These are phyloP conservation scores for Rhyacophila evoluta DNA, from an alignment of 2,888 invertebrate genomes.

Conservation along the genomic window DNA sequence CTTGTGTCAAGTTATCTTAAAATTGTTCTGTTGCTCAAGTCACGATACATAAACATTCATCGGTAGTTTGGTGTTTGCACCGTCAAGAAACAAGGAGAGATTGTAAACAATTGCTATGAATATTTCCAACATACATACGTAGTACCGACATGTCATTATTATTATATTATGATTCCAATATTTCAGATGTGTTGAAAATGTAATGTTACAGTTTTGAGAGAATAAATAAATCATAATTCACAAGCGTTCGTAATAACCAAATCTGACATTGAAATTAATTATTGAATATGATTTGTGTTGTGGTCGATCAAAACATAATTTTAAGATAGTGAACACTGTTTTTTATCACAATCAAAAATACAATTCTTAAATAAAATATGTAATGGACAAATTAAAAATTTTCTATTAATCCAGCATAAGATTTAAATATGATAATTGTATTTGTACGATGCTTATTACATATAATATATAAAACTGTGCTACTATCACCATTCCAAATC, in stretches of 20 bases:
- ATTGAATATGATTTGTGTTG: too few species aligned
- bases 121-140: too few species aligned
- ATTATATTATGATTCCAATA: background rate
- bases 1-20: too few species aligned
- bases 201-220: background rate
- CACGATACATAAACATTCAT: too few species aligned
- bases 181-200: background rate
- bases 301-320: too few species aligned
- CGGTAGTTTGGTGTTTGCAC: too few species aligned
- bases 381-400: background rate
- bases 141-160: background rate
- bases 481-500: background rate
- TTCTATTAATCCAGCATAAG: background rate
- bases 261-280: too few species aligned
- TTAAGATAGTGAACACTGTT: background rate
- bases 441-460: background rate
- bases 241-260: too few species aligned
- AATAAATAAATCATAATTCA: background rate
- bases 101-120: too few species aligned
- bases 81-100: too few species aligned
- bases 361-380: background rate
- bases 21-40: too few species aligned
- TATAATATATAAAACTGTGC: background rate
- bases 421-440: background rate
- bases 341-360: background rate